These are phyloP conservation scores for Wasmannia auropunctata DNA, from an alignment of 1,140 invertebrate species.

Conservation along the genomic window DNA sequence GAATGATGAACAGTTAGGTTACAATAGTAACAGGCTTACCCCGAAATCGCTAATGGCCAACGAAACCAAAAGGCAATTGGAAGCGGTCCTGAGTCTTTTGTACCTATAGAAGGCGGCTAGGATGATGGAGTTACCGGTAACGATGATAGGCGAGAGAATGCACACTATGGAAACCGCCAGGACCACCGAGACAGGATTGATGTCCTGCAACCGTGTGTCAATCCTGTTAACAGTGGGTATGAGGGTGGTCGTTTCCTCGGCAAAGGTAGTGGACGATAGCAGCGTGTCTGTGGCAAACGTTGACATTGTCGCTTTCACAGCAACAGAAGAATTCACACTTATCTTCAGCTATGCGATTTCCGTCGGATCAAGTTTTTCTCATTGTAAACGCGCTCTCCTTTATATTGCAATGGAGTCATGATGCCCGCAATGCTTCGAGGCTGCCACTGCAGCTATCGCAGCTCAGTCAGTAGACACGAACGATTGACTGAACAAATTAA, in stretches of 20 bases:
- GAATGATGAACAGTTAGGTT: not conserved
- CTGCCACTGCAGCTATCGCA: not conserved
- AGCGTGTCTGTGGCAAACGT: slow-evolving; percentile 71
- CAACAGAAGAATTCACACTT: slow-evolving; percentile 6
- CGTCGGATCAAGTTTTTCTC: slow-evolving; percentile 59
- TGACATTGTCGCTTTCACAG: slow-evolving; percentile 75
- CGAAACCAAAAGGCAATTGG: slow-evolving; percentile 91
- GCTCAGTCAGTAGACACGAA: not conserved
- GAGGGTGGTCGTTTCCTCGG: slow-evolving; percentile 77
- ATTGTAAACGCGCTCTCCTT: slow-evolving; percentile 33
- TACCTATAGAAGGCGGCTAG: slow-evolving; percentile 87
- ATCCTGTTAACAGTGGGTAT: slow-evolving; percentile 78
- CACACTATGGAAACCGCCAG: slow-evolving; percentile 86
- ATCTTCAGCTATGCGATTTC: slow-evolving; percentile 7
- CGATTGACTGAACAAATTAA: not conserved
- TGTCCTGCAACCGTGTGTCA: slow-evolving; percentile 75
- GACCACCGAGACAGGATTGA: slow-evolving; percentile 82
- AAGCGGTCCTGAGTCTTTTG: slow-evolving; percentile 88
- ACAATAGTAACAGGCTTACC: slow-evolving; percentile 81
- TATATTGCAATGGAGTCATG: slow-evolving; percentile 67
- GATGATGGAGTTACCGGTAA: slow-evolving; percentile 87
- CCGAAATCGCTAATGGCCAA: slow-evolving; percentile 90
- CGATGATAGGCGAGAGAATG: slow-evolving; percentile 86
- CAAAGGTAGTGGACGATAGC: slow-evolving; percentile 66
- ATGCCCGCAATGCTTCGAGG: slow-evolving; percentile 15